Evolutionary conservation across 2,113 vertebrate species (phyloP), one percentile per base, ranked within the genome.

Genomic region (Chaenocephalus aceratus): DNA sequence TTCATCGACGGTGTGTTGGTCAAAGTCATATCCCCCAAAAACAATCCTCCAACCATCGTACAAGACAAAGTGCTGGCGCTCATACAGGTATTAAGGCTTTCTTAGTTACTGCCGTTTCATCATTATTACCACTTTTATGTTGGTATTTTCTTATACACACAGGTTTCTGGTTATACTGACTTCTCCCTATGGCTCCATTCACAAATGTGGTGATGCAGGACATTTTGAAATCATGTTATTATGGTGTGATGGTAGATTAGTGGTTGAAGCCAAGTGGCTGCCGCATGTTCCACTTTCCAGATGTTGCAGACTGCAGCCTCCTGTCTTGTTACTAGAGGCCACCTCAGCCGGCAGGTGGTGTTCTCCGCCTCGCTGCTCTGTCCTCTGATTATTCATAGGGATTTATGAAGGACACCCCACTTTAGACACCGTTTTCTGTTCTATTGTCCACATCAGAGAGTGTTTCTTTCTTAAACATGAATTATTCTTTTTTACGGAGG

Each of bases 61-160:
- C 98, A 99, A 92, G 98, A 99, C 90, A 99, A 99, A 95, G 98
- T 99, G 36, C 95, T 99, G 63, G 96, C 97, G 0, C 95, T 99
- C 79, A 98, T 99, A 84, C 98, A 99, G 97, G 98, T 97, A 82
- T 21, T 1, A 6, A 2, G 11, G 36, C 11, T 52, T 72, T 30
- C 59, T 73, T 1, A 13, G 6, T 68, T 26, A 60, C 41, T 26
- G 68, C 30, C 11, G 23, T 41, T 15, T 13, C 15, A 8, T 14
- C 51, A 26, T 21, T 13, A 34, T 26, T 49, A 30, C 26, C 26
- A 30, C 26, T 30, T 36, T 36, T 36, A 36, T 7, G 36, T 36
- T 6, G 36, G 36, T 41, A 7, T 41, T 41, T 41, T 41, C 36
- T 41, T 1, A 1, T 41, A 41, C 36, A 41, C 6, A 41, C 36